Base-by-base conservation (phyloP, 2,888 invertebrate genomes). In the Keiferia lycopersicella region DNA sequence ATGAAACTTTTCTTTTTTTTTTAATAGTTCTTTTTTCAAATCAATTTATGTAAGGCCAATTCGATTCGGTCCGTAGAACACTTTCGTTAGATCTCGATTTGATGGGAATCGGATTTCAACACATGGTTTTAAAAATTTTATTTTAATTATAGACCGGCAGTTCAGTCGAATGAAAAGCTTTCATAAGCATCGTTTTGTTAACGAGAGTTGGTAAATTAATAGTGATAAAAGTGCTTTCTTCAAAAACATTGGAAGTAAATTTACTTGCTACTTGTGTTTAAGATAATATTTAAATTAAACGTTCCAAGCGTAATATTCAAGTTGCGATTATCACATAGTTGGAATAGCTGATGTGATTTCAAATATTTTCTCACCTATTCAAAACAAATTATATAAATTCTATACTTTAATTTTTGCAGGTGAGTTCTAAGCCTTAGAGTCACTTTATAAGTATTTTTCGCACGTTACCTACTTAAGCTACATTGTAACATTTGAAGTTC, bases 21-120 rank as follows among this genome's bases (percentile, higher is more conserved):
- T 26, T 7, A 30, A 14, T 20, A 34, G 7, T 26, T 26, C 30
- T 26, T n/a, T 7, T 56, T 56, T 34, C n/a, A n/a, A 11, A 53
- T 22, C 51, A 12, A n/a, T 20, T 56, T 56, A 56, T 30, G 56
- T 56, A 56, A 56, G 30, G 4, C n/a, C 18, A 2, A 34, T 56
- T 56, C 16, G 56, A 34, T n/a, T 34, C 56, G 34, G 56, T 56
- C 56, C 34, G 56, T 56, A 22, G 45, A 39, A n/a, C 62, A 62
- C 62, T 62, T 62, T 62, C 62, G 16, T 53, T 50, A 22, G 53
- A 53, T 39, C 26, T 38, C 20, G 22, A 51, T 34, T 56, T 34
- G 53, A 12, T 34, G 22, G 34, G 16, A 14, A 18, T 62, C 51
- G 11, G 14, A 22, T 53, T 53, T 20, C 51, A 53, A 53, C 51